Base-by-base conservation (phyloP, 2,797 vertebrate genomes). In the Sebastolobus alascanus region DNA sequence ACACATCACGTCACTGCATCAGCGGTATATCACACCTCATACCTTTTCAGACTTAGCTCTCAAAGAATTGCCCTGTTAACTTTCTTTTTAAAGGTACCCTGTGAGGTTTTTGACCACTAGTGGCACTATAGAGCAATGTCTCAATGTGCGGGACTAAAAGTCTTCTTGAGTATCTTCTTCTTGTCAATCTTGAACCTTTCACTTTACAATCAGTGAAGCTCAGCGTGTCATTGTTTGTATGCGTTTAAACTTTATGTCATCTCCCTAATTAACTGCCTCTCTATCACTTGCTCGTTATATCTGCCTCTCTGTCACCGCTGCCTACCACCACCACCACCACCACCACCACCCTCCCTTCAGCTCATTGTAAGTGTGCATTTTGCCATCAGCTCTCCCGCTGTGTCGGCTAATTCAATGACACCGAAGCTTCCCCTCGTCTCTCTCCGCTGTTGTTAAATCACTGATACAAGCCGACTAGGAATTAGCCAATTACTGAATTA, bases 401-500 rank as follows among this genome's bases (percentile, higher is more conserved):
- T 56, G 86, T 68, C 79, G 5, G 58, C n/a, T 79, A 78, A 75
- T 80, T 80, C 75, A 72, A 38, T 81, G 79, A 72, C 72, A 71
- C 69, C 52, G 80, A 73, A 83, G 83, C 77, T 43, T 74, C 83
- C 56, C 40, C 55, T 50, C 46, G 60, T 83, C 84, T 79, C 84
- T 79, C 84, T 56, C 77, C 40, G 84, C 75, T 72, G 67, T 60
- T 82, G 83, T 85, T 89, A 73, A 86, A 87, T 88, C 69, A 79
- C 61, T 60, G 79, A 84, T 84, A 82, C 68, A 73, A 87, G 87
- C 79, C 84, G 33, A 91, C 68, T 68, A 84, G 90, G 89, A 84
- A 88, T 88, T 80, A 89, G 82, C 73, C 89, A 82, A 85, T 87
- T 87, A 89, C 66, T 61, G 70, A 82, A 85, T 87, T 87, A 89